Evolutionary conservation across 2,888 invertebrate genomes (phyloP), one percentile per base, ranked within the genome.

Genomic region (Melikaiella ostensackeni): DNA sequence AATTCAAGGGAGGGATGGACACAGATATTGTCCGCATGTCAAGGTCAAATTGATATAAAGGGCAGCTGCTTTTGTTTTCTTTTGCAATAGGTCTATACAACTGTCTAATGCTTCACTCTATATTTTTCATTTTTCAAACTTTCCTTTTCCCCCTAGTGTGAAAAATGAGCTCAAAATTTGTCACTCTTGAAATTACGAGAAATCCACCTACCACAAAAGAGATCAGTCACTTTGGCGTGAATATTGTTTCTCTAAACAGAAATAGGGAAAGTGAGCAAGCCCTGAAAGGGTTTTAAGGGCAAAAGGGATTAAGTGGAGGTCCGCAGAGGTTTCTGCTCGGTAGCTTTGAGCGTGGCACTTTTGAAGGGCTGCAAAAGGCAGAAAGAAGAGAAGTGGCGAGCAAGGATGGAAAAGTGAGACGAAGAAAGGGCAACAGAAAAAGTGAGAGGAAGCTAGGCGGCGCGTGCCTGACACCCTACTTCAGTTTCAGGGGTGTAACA

Each of bases 381-480:
- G 42, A 70, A 76, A 75, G 77, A 35, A 75, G 76, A 76, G 77
- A 81, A 70, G 78, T 74, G 74, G 73, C 42, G 79, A 78, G 64
- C 42, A 81, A 77, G 80, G 79, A 79, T 74, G 78, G 83, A 80
- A 82, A 83, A 85, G 80, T 78, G 81, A 83, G 81, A 81, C 81
- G 82, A 75, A 62, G 61, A 77, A 62, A 64, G 50, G 75, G 75
- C 66, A 77, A 79, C 78, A 77, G 79, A 81, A 77, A 79, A 80
- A 75, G 75, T 81, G 79, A 80, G 79, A 78, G 50, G 55, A 42
- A 61, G 85, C 86, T 82, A 84, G 85, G 84, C 85, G 89, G 88
- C 90, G 90, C 88, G 89, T 89, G 90, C 87, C 86, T 83, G 85
- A 85, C 88, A 86, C 86, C 86, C 88, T 86, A 85, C 88, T 89